These are phyloP conservation scores for Drosophila kohkoa DNA, from an alignment of 1,140 invertebrate species.

Conservation along the genomic window DNA sequence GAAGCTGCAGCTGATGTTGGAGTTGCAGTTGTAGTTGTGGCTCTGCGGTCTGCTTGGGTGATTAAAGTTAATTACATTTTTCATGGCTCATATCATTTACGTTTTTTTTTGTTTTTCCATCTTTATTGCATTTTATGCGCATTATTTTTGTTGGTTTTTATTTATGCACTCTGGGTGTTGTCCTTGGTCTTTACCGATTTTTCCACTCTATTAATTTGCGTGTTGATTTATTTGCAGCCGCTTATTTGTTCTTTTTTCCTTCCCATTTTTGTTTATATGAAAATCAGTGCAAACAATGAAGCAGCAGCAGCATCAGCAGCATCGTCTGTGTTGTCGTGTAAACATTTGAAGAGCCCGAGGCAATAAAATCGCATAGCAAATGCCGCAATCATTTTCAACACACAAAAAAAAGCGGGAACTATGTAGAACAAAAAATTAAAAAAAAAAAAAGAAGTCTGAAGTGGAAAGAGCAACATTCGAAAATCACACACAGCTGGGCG, in stretches of 20 bases:
- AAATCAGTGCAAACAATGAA: constrained; percentile 39
- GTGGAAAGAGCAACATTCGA: neutral
- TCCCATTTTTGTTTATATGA: constrained; percentile 55
- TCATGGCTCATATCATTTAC: constrained; percentile 69
- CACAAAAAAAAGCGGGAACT: neutral
- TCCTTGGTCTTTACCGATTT: constrained; percentile 74
- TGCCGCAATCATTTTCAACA: constrained; percentile 31
- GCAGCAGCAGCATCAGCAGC: neutral
- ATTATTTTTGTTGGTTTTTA: constrained; percentile 32
- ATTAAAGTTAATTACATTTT: constrained; percentile 82
- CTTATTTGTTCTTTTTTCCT: constrained; percentile 10
- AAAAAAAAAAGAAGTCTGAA: neutral
- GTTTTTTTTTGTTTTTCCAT: neutral
- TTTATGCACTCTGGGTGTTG: constrained; percentile 52
- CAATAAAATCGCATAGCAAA: constrained; percentile 47
- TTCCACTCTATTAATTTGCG: constrained; percentile 80
- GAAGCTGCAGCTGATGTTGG: constrained; percentile 7
- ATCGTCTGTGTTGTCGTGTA: constrained; percentile 19
- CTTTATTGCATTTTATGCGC: constrained; percentile 38
- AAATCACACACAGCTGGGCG: constrained; percentile 34
- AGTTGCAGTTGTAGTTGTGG: neutral
- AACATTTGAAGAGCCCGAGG: constrained; percentile 32
- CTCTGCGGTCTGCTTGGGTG: constrained; percentile 63
- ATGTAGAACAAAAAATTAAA: neutral
- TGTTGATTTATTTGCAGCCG: constrained; percentile 69